Percentiles rank a stretch among this genome's conserved stretches.
phyloP scores from a whole-genome alignment of 2,888 invertebrate species.

The Eupithecia dodoneata region DNA sequence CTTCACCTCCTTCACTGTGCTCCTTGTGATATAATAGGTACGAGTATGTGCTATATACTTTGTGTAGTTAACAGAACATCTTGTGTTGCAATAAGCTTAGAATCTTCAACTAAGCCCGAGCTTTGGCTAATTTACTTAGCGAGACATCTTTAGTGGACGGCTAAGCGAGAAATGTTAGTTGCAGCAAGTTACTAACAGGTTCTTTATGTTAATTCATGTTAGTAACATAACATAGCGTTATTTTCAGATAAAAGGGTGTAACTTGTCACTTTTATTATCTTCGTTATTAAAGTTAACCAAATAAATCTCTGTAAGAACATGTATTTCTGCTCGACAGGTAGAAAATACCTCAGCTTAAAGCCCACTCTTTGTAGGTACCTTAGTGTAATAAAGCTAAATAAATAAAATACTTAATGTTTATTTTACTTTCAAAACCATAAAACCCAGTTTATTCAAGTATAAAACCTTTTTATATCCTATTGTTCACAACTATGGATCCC shows the following conservation, averaged over 20 bases:
- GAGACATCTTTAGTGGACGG: constrained; percentile 23
- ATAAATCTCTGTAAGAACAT: no score
- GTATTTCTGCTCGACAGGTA: no score
- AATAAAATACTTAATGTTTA: no score
- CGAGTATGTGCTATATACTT: background rate
- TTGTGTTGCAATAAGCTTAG: constrained; percentile 15
- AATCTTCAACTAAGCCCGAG: constrained; percentile 19
- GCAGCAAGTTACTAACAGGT: constrained; percentile 13
- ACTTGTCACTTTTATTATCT: no score
- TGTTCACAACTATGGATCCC: background rate
- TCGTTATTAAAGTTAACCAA: no score
- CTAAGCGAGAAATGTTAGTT: constrained; percentile 16
- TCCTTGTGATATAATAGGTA: background rate
- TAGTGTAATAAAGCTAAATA: no score
- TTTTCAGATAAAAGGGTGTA: background rate
- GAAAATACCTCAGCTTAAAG: no score
- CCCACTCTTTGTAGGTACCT: no score
- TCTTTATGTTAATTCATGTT: background rate
- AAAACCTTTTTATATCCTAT: background rate
- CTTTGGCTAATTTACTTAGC: constrained; percentile 34
- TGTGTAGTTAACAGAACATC: background rate
- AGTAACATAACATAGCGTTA: background rate
- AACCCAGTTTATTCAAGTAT: background rate
- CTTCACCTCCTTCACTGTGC: background rate
- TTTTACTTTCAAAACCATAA: no score